Evolutionary conservation across 2,113 vertebrate species (phyloP).

Genomic region (Chaetodon auriga): DNA sequence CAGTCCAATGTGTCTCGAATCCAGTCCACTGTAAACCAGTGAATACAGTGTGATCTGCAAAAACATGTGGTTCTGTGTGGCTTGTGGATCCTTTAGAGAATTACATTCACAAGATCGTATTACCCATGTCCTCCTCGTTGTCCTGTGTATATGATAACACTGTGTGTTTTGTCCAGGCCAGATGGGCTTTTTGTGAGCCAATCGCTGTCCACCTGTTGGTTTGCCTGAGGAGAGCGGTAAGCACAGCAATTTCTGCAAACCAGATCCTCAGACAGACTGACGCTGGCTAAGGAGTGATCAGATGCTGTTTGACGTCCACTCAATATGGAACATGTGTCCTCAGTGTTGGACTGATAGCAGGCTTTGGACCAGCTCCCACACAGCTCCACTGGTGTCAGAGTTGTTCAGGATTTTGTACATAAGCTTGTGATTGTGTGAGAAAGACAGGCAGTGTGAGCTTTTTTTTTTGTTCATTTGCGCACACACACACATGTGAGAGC

Average conservation of each 20-base stretch:
- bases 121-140: slow-evolving; percentile 18
- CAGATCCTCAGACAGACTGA: slow-evolving; percentile 76
- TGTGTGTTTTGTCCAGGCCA: slow-evolving; percentile 35
- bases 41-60: not conserved
- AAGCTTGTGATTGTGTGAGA: slow-evolving; percentile 34
- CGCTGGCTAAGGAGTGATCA: slow-evolving; percentile 70
- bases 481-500: slow-evolving; percentile 22
- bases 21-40: not conserved
- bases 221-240: slow-evolving; percentile 52
- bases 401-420: slow-evolving; percentile 40
- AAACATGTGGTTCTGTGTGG: slow-evolving; percentile 24
- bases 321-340: slow-evolving; percentile 78
- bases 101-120: slow-evolving; percentile 23
- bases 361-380: slow-evolving; percentile 59
- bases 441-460: slow-evolving; percentile 16
- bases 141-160: slow-evolving; percentile 8
- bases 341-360: slow-evolving; percentile 56
- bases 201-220: slow-evolving; percentile 69
- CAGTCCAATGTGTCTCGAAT: not conserved
- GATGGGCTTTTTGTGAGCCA: slow-evolving; percentile 42
- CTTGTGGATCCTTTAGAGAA: not conserved
- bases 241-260: slow-evolving; percentile 50
- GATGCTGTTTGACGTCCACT: slow-evolving; percentile 74
- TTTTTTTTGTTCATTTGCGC: slow-evolving; percentile 28
- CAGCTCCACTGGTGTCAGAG: slow-evolving; percentile 73